Conservation (phyloP, 2,888 invertebrate genomes). For the Tenthredo scrophulariae region DNA sequence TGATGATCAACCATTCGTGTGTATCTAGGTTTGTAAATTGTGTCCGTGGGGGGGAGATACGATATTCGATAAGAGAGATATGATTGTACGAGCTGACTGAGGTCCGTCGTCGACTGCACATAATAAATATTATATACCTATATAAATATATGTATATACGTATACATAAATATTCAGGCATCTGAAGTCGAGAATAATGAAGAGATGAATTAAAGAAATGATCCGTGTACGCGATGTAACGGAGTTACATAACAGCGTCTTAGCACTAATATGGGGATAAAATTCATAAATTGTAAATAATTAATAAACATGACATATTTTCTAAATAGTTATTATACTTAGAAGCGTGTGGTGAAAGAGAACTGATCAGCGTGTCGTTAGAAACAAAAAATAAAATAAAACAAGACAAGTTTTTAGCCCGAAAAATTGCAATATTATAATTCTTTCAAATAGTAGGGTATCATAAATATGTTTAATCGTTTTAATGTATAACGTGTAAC, state of each 20-base stretch:
- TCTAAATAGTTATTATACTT: conserved; percentile 71
- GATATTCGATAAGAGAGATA: background rate
- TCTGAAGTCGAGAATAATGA: background rate
- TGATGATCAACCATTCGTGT: background rate
- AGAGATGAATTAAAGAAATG: background rate
- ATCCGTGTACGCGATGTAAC: background rate
- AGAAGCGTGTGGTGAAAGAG: conserved; percentile 67
- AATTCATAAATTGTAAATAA: conserved; percentile 75
- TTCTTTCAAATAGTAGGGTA: conserved; percentile 77
- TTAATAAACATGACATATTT: conserved; percentile 77
- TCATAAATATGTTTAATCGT: conserved; percentile 75
- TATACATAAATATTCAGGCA: background rate
- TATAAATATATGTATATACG: background rate
- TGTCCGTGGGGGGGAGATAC: background rate
- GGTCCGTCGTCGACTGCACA: background rate
- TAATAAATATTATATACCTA: background rate
- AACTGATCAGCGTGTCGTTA: conserved; percentile 63
- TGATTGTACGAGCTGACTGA: background rate
- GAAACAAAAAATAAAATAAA: conserved; percentile 57
- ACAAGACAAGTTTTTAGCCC: conserved; percentile 70
- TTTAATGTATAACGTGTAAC: conserved; percentile 75
- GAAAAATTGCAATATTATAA: conserved; percentile 78
- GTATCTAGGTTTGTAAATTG: background rate
- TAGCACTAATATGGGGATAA: background rate
- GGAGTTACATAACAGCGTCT: background rate